A percentile compares a stretch with the other conserved stretches of the same genome.
These are phyloP conservation scores for Betta splendens DNA, from an alignment of 2,797 vertebrate species.

Conservation along the genomic window DNA sequence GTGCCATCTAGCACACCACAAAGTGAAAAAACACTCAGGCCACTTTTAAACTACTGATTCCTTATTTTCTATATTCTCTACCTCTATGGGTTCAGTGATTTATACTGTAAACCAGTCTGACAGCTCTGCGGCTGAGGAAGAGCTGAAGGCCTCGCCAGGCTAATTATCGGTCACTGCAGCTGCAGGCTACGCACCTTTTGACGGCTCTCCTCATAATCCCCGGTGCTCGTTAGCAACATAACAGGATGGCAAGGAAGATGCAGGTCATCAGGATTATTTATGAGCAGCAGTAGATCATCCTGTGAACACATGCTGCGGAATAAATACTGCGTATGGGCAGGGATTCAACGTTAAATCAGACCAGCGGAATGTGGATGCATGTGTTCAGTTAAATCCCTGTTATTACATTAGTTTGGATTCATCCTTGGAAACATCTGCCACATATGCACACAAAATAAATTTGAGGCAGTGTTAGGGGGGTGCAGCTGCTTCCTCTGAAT, in stretches of 20 bases:
- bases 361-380: neutral
- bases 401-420: neutral
- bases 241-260: constrained; percentile 16
- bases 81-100: no score
- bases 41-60: constrained; percentile 9
- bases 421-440: neutral
- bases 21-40: neutral
- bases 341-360: neutral
- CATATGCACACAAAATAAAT: neutral
- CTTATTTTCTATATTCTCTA: no score
- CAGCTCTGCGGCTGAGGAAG: neutral
- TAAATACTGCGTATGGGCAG: no score
- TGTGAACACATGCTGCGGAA: no score
- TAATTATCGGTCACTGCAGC: constrained; percentile 18
- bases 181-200: constrained; percentile 25
- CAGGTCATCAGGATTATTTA: constrained; percentile 48
- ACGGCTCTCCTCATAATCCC: constrained; percentile 33
- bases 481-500: neutral
- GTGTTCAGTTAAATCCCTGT: constrained; percentile 9
- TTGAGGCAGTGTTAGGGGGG: neutral
- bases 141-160: neutral
- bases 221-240: constrained; percentile 36
- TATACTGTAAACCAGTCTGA: no score
- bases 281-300: constrained; percentile 22
- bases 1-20: constrained; percentile 46